Conservation (phyloP, 2,797 vertebrate genomes). For the Pristis pectinata region DNA sequence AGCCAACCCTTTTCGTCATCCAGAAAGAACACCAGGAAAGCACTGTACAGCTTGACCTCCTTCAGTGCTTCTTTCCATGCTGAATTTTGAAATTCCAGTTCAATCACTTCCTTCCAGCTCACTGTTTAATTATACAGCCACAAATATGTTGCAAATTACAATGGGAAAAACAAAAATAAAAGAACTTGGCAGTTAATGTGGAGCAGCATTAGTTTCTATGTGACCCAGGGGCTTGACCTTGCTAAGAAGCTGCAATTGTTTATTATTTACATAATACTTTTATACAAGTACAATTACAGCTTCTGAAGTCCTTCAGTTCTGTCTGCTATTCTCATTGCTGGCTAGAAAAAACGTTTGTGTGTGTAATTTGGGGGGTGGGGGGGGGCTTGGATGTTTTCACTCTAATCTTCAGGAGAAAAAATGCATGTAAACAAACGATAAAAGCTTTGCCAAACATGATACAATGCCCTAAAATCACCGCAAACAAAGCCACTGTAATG, state of each 20-base stretch:
- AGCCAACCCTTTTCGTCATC: slow-evolving; percentile 21
- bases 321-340: background rate
- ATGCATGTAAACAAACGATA: background rate
- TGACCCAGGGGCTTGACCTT: too few species aligned
- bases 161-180: background rate
- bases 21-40: slow-evolving; percentile 23
- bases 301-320: background rate
- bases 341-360: background rate
- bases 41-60: background rate
- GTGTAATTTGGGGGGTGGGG: background rate
- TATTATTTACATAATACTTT: background rate
- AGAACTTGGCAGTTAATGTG: background rate
- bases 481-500: background rate
- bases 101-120: slow-evolving; percentile 20
- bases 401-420: background rate
- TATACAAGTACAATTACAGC: background rate
- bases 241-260: background rate
- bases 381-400: background rate
- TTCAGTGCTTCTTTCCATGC: background rate
- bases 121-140: slow-evolving; percentile 15
- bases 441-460: background rate
- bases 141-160: background rate
- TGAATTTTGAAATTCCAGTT: slow-evolving; percentile 1
- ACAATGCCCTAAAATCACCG: background rate
- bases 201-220: background rate